Conservation (phyloP, 2,888 invertebrate genomes). For the Flabesymbios commensalis region DNA sequence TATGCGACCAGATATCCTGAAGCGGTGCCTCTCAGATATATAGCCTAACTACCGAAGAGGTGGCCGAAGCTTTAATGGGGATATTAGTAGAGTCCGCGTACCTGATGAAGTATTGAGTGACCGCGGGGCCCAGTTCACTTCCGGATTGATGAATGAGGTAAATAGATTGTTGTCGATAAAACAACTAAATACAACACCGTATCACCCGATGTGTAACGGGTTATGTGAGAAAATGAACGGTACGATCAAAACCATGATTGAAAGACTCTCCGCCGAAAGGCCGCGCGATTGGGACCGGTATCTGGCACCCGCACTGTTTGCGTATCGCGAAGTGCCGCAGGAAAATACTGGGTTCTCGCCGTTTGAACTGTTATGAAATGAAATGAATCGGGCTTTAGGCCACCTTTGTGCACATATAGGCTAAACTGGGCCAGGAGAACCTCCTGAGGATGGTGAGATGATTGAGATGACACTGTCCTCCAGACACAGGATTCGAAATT, state of each 20-base stretch:
- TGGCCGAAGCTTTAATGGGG: conserved; percentile 33
- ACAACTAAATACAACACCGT: conserved; percentile 20
- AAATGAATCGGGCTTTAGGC: no score
- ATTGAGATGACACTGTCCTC: no score
- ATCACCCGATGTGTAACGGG: conserved; percentile 31
- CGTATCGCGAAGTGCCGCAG: conserved; percentile 6
- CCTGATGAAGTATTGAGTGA: conserved; percentile 33
- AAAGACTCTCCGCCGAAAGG: not conserved
- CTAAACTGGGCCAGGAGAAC: no score
- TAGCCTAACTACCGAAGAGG: conserved; percentile 27
- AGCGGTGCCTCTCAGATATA: conserved; percentile 27
- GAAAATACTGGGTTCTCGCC: conserved; percentile 11
- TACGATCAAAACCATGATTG: conserved; percentile 14
- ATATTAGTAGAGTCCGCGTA: conserved; percentile 26
- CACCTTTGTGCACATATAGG: no score
- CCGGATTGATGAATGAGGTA: conserved; percentile 25
- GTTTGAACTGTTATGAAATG: conserved; percentile 13
- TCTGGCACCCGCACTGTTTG: conserved; percentile 5
- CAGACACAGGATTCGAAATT: no score
- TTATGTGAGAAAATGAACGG: conserved; percentile 28
- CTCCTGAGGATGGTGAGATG: no score
- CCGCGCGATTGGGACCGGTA: conserved; percentile 17
- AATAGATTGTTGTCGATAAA: conserved; percentile 18
- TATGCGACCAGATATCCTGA: conserved; percentile 25
- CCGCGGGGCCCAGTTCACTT: conserved; percentile 33